These are phyloP conservation scores for Orchestia grillus DNA, from an alignment of 1,140 invertebrate species.

Conservation along the genomic window DNA sequence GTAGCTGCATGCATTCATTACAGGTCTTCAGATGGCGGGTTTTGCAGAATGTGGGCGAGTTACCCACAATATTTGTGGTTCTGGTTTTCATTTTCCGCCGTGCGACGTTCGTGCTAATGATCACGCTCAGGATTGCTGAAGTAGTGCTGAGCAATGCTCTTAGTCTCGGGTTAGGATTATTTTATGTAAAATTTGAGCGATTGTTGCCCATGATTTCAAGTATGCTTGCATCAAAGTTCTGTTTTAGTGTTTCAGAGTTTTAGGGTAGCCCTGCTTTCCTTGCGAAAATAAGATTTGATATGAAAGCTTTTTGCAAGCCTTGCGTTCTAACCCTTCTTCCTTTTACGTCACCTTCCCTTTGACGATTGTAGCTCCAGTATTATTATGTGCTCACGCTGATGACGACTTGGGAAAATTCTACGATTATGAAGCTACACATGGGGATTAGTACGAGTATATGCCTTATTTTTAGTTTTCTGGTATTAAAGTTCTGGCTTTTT, in stretches of 20 bases:
- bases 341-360: neutral
- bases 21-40: neutral
- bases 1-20: neutral
- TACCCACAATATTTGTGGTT: neutral
- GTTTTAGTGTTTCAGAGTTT: neutral
- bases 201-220: neutral
- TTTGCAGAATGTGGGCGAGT: neutral
- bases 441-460: neutral
- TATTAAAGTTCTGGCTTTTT: too few relatives aligned
- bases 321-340: neutral
- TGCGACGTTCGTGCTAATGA: neutral
- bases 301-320: neutral
- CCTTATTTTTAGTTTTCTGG: neutral
- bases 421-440: neutral
- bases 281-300: neutral
- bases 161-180: neutral
- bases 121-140: neutral
- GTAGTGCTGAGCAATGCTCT: neutral
- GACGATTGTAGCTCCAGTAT: neutral
- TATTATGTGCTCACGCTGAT: neutral
- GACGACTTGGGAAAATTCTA: neutral
- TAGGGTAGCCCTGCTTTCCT: neutral
- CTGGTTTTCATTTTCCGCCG: neutral
- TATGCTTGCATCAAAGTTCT: neutral
- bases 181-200: neutral